Base-by-base conservation (phyloP, 2,888 invertebrate species). In the Parelbella ahira region DNA sequence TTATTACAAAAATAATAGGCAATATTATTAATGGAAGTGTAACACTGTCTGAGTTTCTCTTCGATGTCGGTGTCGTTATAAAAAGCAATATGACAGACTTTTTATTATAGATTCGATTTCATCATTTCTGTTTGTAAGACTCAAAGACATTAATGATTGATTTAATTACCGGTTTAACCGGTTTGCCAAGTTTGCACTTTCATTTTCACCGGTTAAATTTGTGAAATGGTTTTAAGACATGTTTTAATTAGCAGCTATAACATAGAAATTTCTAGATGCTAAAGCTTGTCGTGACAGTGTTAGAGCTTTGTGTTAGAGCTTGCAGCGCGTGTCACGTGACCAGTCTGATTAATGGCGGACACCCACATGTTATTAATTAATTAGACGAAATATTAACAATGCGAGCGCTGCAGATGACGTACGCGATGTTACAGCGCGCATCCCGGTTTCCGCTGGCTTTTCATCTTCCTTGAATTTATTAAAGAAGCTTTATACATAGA, bases 291-390 rank as follows among this genome's bases (percentile, higher is more conserved):
- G 5, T 37, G 19, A 27, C 11, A 27, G 11, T 7, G 12, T 27
- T 33, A 20, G 15, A 21, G 28, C 34, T 28, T 28, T 42, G 34
- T 11, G 28, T 18, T 15, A 11, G n/a, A 47, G 30, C 28, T 45
- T 32, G 44, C 46, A 44, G 29, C 42, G 36, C 48, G 44, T 47
- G 52, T 53, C 60, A 64, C 65, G 61, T 69, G 68, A 63, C 68
- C 63, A 58, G 54, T 56, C 54, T 77, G 76, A 81, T 78, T 80
- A 80, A 82, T 79, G 56, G 67, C 55, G 55, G 65, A 58, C 64
- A 68, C 62, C 73, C 66, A 67, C 58, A 71, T 69, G 69, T 76
- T 73, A 75, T 76, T 77, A 75, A 80, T 81, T 84, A 84, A 82
- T 82, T 79, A 75, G 68, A 51, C 50, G 48, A 58, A 61, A 73